phyloP scores from a whole-genome alignment of 1,140 invertebrate species.

The Meloidogyne hapla region DNA sequence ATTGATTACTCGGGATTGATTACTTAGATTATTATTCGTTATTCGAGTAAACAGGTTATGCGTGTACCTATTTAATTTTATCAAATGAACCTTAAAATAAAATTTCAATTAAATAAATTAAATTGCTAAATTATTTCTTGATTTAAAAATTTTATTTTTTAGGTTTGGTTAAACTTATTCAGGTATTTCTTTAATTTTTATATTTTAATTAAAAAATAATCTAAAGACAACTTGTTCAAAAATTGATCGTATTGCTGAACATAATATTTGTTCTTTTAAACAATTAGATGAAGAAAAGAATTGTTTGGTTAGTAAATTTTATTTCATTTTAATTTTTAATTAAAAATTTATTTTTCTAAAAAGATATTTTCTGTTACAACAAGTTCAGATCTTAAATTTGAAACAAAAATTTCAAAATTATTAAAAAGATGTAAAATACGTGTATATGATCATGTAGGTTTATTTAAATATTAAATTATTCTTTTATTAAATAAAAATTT shows the following conservation, averaged over 20 bases:
- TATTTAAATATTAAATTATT: background rate
- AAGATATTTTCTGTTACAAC: conserved; percentile 19
- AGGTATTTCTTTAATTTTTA: conserved; percentile 6
- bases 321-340: background rate
- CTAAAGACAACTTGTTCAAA: conserved; percentile 15
- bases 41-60: too few relatives aligned
- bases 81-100: too few relatives aligned
- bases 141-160: background rate
- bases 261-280: conserved; percentile 15
- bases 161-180: conserved; percentile 9
- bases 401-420: conserved; percentile 11
- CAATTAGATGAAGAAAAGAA: conserved; percentile 8
- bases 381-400: conserved; percentile 18
- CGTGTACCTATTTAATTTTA: too few relatives aligned
- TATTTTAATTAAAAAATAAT: background rate
- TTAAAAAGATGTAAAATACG: conserved; percentile 23
- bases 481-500: too few relatives aligned
- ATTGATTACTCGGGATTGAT: too few relatives aligned
- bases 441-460: conserved; percentile 25
- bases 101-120: too few relatives aligned
- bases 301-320: conserved; percentile 15
- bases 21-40: too few relatives aligned
- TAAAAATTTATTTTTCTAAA: background rate
- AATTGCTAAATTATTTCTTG: too few relatives aligned
- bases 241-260: conserved; percentile 4